Evolutionary conservation across 2,888 invertebrate genomes (phyloP).

Genomic region (Pristionchus fissidentatus): DNA sequence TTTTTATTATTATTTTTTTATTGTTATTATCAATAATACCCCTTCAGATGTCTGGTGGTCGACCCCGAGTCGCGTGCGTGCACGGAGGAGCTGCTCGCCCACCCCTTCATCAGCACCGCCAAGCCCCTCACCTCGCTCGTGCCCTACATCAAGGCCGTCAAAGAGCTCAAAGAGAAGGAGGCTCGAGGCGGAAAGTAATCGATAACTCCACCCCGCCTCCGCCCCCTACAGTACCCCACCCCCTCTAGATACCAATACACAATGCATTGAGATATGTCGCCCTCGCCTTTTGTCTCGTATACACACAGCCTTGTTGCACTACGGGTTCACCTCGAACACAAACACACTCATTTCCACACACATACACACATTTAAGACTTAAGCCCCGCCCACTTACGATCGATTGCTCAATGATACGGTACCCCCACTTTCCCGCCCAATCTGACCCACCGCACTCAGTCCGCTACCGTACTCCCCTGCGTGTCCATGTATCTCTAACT

Average conservation of each 20-base stretch:
- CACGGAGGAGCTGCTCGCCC: slow-evolving; percentile 90
- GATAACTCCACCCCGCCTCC: background rate
- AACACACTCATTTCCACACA: too few relatives aligned
- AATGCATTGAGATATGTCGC: background rate
- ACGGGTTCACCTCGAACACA: too few relatives aligned
- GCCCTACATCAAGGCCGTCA: slow-evolving; percentile 92
- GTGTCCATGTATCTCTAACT: slow-evolving; percentile 29
- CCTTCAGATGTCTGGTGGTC: slow-evolving; percentile 59
- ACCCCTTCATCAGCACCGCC: slow-evolving; percentile 86
- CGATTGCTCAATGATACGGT: slow-evolving; percentile 27
- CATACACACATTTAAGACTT: too few relatives aligned
- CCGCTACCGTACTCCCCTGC: slow-evolving; percentile 25
- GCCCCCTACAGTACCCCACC: background rate
- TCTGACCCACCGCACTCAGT: slow-evolving; percentile 27
- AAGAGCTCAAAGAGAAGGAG: slow-evolving; percentile 78
- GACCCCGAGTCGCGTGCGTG: slow-evolving; percentile 82
- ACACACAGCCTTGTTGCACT: slow-evolving; percentile 26
- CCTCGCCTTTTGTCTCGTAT: background rate
- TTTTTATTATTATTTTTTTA: background rate
- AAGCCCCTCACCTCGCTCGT: slow-evolving; percentile 87
- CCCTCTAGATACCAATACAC: background rate
- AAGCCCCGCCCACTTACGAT: slow-evolving; percentile 4
- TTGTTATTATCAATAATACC: background rate
- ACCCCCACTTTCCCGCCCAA: background rate
- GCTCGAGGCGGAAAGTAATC: slow-evolving; percentile 6